Percentiles rank a stretch among this genome's conserved stretches.
Evolutionary conservation across 2,888 invertebrate species (phyloP).

Genomic region (Iselma pallidipennis): DNA sequence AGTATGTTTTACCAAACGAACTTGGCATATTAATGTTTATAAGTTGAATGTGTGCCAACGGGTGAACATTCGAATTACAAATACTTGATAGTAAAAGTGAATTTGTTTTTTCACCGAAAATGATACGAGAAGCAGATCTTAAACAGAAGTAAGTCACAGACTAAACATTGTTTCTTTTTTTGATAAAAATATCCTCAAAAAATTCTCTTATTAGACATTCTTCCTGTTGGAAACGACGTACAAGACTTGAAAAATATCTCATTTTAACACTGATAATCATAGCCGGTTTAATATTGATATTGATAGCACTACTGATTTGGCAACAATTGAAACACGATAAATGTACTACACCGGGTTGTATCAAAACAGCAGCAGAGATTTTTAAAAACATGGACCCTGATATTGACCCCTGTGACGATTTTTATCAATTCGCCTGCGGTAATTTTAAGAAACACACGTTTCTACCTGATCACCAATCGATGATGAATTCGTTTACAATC

Average conservation of each 20-base stretch:
- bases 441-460: slow-evolving; percentile 65
- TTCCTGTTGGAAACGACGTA: slow-evolving; percentile 23
- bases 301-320: neutral
- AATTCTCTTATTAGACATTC: slow-evolving; percentile 10
- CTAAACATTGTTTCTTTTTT: neutral
- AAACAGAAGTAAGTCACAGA: slow-evolving; percentile 24
- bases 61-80: slow-evolving; percentile 9
- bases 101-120: too few relatives aligned
- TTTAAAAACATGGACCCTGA: slow-evolving; percentile 66
- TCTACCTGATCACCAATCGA: slow-evolving; percentile 68
- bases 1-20: slow-evolving; percentile 1
- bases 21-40: slow-evolving; percentile 8
- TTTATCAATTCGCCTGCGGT: slow-evolving; percentile 74
- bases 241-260: slow-evolving; percentile 18
- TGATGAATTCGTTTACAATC: slow-evolving; percentile 51
- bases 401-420: slow-evolving; percentile 74
- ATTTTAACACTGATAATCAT: neutral
- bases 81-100: too few relatives aligned
- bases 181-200: neutral
- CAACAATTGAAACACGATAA: slow-evolving; percentile 1
- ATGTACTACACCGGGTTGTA: slow-evolving; percentile 26
- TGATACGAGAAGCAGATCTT: slow-evolving; percentile 16
- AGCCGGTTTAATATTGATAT: neutral
- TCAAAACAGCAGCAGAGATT: slow-evolving; percentile 63
- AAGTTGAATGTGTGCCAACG: slow-evolving; percentile 18